These are phyloP conservation scores for Phaethornis superciliosus DNA, from an alignment of 2,113 vertebrate genomes.

Conservation along the genomic window DNA sequence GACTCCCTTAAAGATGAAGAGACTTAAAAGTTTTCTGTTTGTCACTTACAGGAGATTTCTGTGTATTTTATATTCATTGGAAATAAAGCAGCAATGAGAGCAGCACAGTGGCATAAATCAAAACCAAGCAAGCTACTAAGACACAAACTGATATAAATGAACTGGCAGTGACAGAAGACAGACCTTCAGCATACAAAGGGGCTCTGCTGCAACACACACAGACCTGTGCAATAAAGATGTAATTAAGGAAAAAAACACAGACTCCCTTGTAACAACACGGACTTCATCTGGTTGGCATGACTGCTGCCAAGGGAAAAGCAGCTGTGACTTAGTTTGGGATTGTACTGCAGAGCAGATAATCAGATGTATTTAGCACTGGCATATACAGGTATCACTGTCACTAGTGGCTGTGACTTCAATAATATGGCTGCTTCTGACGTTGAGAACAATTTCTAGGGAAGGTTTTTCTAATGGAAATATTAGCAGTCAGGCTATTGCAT, in stretches of 20 bases:
- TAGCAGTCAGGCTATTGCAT: not conserved
- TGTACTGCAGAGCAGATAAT: not conserved
- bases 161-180: constrained; percentile 36
- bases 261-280: constrained; percentile 4
- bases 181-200: not conserved
- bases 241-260: constrained; percentile 53
- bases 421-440: not conserved
- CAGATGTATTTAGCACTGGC: not conserved
- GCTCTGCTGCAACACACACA: constrained; percentile 2
- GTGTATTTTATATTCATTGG: not conserved
- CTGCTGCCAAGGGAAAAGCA: constrained; percentile 25
- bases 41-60: not conserved
- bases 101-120: not conserved
- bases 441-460: not conserved
- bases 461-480: not conserved
- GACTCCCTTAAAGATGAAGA: not conserved
- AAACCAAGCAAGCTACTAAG: not conserved
- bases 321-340: not conserved
- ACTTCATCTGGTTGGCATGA: not conserved
- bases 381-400: not conserved
- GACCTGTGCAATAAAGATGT: constrained; percentile 47
- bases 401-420: not conserved
- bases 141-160: not conserved
- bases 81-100: not conserved
- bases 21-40: not conserved